Conservation (phyloP, 2,113 vertebrate species). For the Ctenomys sociabilis region DNA sequence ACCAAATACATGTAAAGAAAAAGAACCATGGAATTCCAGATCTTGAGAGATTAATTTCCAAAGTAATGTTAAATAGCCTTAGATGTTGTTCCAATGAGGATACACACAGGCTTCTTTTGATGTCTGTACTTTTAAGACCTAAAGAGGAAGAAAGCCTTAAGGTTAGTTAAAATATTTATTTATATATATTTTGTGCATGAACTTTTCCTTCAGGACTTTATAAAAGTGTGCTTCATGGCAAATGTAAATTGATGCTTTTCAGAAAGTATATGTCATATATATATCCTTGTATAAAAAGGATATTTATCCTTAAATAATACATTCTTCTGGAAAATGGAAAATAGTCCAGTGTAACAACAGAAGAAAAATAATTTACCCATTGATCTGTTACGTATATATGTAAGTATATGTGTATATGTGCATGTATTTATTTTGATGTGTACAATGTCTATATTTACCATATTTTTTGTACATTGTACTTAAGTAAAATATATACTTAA, state of each 20-base stretch:
- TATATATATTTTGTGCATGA: slow-evolving; percentile 14
- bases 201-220: slow-evolving; percentile 45
- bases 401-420: neutral
- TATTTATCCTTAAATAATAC: neutral
- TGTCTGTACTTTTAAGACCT: neutral
- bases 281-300: neutral
- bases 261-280: neutral
- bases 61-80: neutral
- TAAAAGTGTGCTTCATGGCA: slow-evolving; percentile 72
- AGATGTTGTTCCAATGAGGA: neutral
- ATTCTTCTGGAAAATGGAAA: slow-evolving; percentile 48
- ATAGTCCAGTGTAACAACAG: neutral
- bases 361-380: neutral
- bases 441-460: neutral
- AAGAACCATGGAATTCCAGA: neutral
- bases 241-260: slow-evolving; percentile 67
- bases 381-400: neutral
- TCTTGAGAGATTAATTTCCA: neutral
- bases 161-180: neutral
- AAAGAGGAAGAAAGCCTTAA: neutral
- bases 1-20: too few relatives aligned
- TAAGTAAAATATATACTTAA: neutral
- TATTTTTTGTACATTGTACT: neutral
- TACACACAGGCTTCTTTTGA: neutral
- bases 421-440: neutral